Base-by-base conservation (phyloP, 2,888 invertebrate species). In the Temnothorax unifasciatus region DNA sequence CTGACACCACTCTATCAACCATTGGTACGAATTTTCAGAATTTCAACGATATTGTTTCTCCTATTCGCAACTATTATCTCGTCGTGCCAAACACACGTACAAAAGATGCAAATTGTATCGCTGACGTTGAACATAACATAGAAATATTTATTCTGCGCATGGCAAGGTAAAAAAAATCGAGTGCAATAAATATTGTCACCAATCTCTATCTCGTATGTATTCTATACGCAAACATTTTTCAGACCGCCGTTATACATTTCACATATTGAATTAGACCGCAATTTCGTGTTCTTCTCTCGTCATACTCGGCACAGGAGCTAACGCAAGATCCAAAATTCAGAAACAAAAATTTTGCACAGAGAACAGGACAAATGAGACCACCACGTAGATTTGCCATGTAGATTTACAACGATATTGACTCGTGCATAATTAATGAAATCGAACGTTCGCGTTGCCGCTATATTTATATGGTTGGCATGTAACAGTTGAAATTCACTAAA, bases 371-470 rank as follows among this genome's bases (percentile, higher is more conserved):
- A 75, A 63, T 50, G 25, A 50, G 21, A 9, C 18, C 6, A n/a
- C 11, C 2, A 5, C 47, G n/a, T 29, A 29, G 3, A 29, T 29
- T 79, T 18, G 15, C 15, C 59, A 34, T 11, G 50, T 68, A 57
- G 25, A 71, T 81, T 54, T 38, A 38, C 47, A 61, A 29, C n/a
- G 54, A 66, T 41, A n/a, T 41, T 66, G 54, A 77, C 3, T 71
- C 21, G 18, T 59, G 38, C 15, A 59, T 59, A 69, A 79, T 81
- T 71, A 85, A 85, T 77, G 79, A 89, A 87, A 87, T 76, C 76
- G 44, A 83, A 59, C 47, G 41, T 47, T 11, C 38, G n/a, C 54
- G 52, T 29, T 13, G 21, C 38, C 4, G n/a, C 13, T 54, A 34
- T 34, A 6, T 34, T 44, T 64, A 41, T 21, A 64, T 3, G 11